Conservation (phyloP, 2,113 vertebrate species). For the Rhynchomys soricoides region DNA sequence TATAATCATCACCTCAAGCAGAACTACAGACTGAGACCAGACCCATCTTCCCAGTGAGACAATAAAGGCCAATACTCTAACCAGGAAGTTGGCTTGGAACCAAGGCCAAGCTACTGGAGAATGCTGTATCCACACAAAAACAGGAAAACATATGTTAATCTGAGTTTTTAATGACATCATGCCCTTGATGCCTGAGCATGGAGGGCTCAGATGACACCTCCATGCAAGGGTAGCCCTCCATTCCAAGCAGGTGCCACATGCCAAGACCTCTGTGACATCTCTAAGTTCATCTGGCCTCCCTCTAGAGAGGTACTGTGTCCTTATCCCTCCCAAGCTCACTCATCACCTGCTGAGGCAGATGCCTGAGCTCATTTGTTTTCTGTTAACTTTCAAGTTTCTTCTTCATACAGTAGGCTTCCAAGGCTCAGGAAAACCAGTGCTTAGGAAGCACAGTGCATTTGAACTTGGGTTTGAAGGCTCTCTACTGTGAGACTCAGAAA, state of each 20-base stretch:
- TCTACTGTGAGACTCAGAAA: not conserved
- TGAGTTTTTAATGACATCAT: not conserved
- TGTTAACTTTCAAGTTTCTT: not conserved
- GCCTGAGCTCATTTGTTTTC: not conserved
- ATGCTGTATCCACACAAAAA: not conserved
- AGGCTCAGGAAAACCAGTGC: not conserved
- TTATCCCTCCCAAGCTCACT: not conserved
- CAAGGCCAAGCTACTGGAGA: not conserved
- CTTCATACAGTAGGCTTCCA: not conserved
- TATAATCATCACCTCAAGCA: not conserved
- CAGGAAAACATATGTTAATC: not conserved
- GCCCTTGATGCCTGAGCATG: too few species aligned
- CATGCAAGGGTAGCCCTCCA: not conserved
- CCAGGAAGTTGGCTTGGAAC: not conserved
- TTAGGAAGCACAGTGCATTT: not conserved
- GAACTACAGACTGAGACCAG: accelerated
- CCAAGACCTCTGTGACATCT: not conserved
- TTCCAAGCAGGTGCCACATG: too few species aligned
- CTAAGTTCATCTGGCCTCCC: not conserved
- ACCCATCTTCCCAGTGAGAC: not conserved
- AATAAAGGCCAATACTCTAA: not conserved
- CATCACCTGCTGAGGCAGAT: too few species aligned
- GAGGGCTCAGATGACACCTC: not conserved
- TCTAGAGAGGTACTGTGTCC: not conserved
- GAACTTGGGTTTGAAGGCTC: not conserved